phyloP scores from a whole-genome alignment of 2,113 vertebrate genomes.

The Copsychus sechellarum region DNA sequence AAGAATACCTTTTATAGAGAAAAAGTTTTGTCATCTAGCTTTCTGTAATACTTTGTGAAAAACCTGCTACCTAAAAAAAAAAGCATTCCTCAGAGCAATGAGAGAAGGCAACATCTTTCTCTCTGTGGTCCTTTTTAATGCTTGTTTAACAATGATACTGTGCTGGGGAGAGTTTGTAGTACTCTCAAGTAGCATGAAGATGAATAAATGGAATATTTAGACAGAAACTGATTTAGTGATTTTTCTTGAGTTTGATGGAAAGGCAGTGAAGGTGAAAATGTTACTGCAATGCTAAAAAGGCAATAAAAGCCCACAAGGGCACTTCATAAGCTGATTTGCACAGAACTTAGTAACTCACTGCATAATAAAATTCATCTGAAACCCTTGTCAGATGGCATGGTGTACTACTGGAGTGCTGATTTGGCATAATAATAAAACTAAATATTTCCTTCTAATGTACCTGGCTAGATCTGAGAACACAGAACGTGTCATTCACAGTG shows the following conservation, averaged over 20 bases:
- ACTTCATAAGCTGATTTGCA: neutral
- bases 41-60: neutral
- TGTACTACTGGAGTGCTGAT: neutral
- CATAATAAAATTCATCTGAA: neutral
- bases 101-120: neutral
- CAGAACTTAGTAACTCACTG: neutral
- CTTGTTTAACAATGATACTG: neutral
- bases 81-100: neutral
- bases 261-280: neutral
- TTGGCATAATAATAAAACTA: neutral
- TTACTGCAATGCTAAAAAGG: neutral
- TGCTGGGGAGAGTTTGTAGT: neutral
- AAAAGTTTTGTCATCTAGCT: neutral
- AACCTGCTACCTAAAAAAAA: neutral
- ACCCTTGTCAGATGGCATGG: neutral
- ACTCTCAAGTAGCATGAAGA: neutral
- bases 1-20: neutral
- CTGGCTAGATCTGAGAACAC: neutral
- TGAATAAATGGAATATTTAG: neutral
- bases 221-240: constrained; percentile 1
- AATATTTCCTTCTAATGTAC: neutral
- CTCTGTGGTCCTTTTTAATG: neutral
- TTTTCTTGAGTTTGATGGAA: neutral
- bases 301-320: neutral
- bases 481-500: neutral